Conservation (phyloP, 2,888 invertebrate genomes). For the Aphidoletes aphidimyza region DNA sequence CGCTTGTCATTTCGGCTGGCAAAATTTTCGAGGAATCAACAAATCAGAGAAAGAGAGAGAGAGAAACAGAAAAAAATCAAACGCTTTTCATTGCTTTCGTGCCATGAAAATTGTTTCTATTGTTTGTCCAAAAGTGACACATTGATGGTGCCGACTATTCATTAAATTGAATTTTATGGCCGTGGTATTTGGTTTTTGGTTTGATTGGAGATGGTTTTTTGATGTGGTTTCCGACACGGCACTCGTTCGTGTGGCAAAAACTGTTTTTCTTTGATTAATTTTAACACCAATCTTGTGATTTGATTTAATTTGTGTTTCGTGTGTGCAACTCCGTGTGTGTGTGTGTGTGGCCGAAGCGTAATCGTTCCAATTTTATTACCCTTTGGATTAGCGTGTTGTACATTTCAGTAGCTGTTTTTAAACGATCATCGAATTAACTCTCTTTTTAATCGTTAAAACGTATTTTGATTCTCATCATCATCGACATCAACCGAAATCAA, state of each 20-base stretch:
- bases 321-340: too few species aligned
- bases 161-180: constrained; percentile 34
- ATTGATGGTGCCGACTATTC: constrained; percentile 52
- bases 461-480: not conserved
- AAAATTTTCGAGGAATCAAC: not conserved
- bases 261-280: constrained; percentile 6
- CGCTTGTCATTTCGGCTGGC: not conserved
- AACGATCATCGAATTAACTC: too few species aligned
- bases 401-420: not conserved
- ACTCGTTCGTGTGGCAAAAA: not conserved
- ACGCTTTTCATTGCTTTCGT: constrained; percentile 35
- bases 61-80: not conserved
- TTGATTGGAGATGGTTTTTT: not conserved
- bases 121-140: constrained; percentile 53
- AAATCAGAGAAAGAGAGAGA: not conserved
- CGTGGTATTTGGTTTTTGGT: not conserved
- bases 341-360: constrained; percentile 40
- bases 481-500: not conserved
- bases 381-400: too few species aligned
- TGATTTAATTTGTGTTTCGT: constrained; percentile 39
- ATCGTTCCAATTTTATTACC: not conserved
- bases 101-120: constrained; percentile 31
- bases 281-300: constrained; percentile 42
- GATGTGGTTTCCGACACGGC: constrained; percentile 16
- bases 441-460: not conserved